Percentiles rank a stretch among this genome's conserved stretches.
Evolutionary conservation across 2,888 invertebrate species (phyloP).

Genomic region (Neuroscelio doddi): DNA sequence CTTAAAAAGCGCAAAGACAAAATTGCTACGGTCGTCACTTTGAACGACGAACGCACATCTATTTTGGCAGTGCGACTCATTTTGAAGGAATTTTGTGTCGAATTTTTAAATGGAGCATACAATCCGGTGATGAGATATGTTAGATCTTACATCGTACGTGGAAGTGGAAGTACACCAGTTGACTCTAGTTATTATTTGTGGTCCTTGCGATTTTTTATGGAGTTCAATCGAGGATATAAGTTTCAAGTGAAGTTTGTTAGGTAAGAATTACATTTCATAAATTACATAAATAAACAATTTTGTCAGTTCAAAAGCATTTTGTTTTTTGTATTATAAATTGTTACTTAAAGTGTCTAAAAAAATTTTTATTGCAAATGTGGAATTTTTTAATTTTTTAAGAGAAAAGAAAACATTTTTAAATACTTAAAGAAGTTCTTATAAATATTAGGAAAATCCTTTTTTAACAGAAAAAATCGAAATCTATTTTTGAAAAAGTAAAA

Average conservation of each 20-base stretch:
- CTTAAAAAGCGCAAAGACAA: slow-evolving; percentile 85
- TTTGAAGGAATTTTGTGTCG: slow-evolving; percentile 94
- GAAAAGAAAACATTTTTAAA: background rate
- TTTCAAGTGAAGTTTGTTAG: slow-evolving; percentile 92
- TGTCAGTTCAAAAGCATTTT: too few species aligned
- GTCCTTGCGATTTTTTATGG: slow-evolving; percentile 97
- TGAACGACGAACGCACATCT: slow-evolving; percentile 83
- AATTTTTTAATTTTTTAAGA: background rate
- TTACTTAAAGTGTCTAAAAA: background rate
- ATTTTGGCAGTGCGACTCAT: slow-evolving; percentile 91
- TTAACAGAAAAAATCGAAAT: too few species aligned
- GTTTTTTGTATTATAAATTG: too few species aligned
- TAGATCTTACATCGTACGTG: slow-evolving; percentile 81
- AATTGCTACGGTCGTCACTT: slow-evolving; percentile 72
- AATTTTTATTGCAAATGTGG: too few species aligned
- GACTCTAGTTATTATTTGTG: slow-evolving; percentile 96
- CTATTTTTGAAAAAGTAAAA: too few species aligned
- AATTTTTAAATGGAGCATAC: slow-evolving; percentile 93
- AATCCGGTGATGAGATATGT: slow-evolving; percentile 93
- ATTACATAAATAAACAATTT: background rate
- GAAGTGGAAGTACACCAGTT: slow-evolving; percentile 80
- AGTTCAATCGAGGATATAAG: slow-evolving; percentile 92
- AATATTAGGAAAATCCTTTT: too few species aligned
- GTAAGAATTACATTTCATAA: too few species aligned
- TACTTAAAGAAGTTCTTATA: too few species aligned